Percentiles rank a stretch among this genome's conserved stretches.
Conservation (phyloP, 2,888 invertebrate species). For the Dichetophora obliterata region DNA sequence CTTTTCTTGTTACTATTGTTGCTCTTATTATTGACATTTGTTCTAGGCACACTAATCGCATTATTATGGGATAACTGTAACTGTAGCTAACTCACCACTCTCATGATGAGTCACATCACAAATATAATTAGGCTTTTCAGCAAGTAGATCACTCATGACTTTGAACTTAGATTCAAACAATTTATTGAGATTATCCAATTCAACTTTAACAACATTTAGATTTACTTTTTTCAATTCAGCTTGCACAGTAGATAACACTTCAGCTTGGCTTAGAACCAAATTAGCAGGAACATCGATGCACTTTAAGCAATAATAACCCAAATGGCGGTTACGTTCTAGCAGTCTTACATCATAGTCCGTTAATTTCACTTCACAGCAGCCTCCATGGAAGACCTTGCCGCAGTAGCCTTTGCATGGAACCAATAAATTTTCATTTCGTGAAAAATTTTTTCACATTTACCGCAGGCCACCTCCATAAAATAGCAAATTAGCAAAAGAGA, state of each 20-base stretch:
- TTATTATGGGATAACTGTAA: background rate
- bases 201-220: background rate
- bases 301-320: conserved; percentile 1
- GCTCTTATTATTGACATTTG: background rate
- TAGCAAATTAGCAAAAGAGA: background rate
- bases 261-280: background rate
- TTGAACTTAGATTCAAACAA: background rate
- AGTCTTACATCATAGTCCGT: background rate
- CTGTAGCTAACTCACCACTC: background rate
- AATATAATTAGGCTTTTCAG: no score
- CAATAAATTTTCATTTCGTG: background rate
- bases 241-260: background rate
- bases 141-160: background rate
- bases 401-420: background rate
- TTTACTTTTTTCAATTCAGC: conserved; percentile 1
- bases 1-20: background rate
- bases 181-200: background rate
- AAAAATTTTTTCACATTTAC: conserved; percentile 6
- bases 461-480: no score
- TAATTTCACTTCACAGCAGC: background rate
- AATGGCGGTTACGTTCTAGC: conserved; percentile 5
- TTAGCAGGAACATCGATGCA: conserved; percentile 3
- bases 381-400: background rate
- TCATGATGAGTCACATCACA: background rate
- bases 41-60: background rate